Percentiles rank a stretch among this genome's conserved stretches.
phyloP scores from a whole-genome alignment of 1,140 invertebrate genomes.

The Halyomorpha halys region DNA sequence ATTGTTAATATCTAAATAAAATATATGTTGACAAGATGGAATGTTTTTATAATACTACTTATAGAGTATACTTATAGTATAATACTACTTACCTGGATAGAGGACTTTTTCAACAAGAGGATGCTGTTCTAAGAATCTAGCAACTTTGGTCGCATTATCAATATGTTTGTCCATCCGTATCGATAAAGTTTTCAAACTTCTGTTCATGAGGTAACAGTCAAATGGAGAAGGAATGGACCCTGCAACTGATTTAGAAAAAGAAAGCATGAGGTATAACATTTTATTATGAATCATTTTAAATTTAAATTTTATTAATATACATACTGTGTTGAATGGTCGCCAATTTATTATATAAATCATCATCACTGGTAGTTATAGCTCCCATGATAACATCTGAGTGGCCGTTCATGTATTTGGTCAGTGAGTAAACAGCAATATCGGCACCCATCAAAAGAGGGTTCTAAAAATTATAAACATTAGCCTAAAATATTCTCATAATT shows the following conservation, averaged over 20 bases:
- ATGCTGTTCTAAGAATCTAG: constrained; percentile 68
- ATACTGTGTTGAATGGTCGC: constrained; percentile 85
- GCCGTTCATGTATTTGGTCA: constrained; percentile 98
- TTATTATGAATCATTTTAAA: too few species aligned
- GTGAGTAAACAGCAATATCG: constrained; percentile 83
- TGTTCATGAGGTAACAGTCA: constrained; percentile 87
- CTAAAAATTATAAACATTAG: too few species aligned
- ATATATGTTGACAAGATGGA: too few species aligned
- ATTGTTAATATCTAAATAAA: too few species aligned
- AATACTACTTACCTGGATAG: constrained; percentile 56
- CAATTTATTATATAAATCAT: constrained; percentile 59
- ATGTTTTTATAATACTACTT: too few species aligned
- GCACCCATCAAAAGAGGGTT: constrained; percentile 81
- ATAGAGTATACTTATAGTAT: too few species aligned
- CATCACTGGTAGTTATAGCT: constrained; percentile 61
- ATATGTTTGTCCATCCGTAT: constrained; percentile 85
- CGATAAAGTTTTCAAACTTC: constrained; percentile 90
- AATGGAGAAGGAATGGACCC: constrained; percentile 92
- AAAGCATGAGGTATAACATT: too few species aligned
- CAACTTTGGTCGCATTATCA: constrained; percentile 64
- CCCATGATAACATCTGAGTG: constrained; percentile 98
- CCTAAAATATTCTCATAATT: too few species aligned
- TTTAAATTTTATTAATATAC: constrained; percentile 20
- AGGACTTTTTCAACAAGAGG: constrained; percentile 67
- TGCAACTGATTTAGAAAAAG: constrained; percentile 48